These are phyloP conservation scores for Cataglyphis hispanica DNA, from an alignment of 1,140 invertebrate species.

Conservation along the genomic window DNA sequence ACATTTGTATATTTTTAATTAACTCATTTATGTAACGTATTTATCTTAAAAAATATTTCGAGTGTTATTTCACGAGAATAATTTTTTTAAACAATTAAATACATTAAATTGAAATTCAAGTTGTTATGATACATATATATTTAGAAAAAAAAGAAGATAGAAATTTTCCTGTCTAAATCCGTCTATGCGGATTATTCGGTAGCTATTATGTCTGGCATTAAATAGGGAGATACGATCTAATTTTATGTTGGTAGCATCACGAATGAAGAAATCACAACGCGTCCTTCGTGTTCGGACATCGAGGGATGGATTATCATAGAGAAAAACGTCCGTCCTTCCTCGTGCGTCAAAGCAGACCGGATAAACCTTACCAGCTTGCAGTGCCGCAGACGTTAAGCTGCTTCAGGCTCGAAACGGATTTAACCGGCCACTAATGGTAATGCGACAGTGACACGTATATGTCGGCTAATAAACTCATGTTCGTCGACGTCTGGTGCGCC, in stretches of 20 bases:
- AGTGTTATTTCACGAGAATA: background rate
- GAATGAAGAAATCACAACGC: slow-evolving; percentile 56
- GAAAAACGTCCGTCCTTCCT: slow-evolving; percentile 35
- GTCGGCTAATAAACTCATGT: slow-evolving; percentile 65
- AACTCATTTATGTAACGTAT: slow-evolving; percentile 14
- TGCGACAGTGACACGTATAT: slow-evolving; percentile 61
- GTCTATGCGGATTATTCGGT: background rate
- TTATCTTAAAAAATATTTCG: slow-evolving; percentile 4
- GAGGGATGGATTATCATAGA: slow-evolving; percentile 33
- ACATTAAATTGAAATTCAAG: background rate
- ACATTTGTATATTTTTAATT: slow-evolving; percentile 9
- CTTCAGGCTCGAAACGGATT: slow-evolving; percentile 62
- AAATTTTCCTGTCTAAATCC: background rate
- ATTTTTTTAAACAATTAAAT: slow-evolving; percentile 3
- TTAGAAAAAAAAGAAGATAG: background rate
- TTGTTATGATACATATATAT: background rate
- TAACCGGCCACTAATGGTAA: slow-evolving; percentile 67
- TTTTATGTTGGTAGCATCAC: background rate
- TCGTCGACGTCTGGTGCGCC: slow-evolving; percentile 25
- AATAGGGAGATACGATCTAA: slow-evolving; percentile 31
- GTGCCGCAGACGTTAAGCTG: slow-evolving; percentile 57
- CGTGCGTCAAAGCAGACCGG: slow-evolving; percentile 9
- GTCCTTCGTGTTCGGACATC: background rate
- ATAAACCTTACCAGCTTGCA: slow-evolving; percentile 45
- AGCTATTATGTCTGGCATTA: slow-evolving; percentile 28